Percentiles rank a stretch among this genome's conserved stretches.
Conservation (phyloP, 2,113 vertebrate genomes). For the Cyphomyrus discorhynchus region DNA sequence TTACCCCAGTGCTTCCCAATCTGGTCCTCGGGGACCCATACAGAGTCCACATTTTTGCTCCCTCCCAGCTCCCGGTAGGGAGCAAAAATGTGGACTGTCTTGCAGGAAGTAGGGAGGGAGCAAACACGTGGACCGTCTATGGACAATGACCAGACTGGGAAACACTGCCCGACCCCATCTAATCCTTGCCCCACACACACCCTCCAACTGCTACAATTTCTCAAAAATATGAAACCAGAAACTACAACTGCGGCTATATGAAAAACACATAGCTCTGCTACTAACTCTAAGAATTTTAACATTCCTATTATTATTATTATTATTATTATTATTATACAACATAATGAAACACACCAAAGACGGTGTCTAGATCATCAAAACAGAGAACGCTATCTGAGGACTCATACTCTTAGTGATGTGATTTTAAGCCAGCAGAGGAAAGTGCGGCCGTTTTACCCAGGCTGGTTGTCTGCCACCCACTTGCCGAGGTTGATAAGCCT, state of each 20-base stretch:
- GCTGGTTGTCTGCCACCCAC: slow-evolving; percentile 91
- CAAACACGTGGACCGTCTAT: not conserved
- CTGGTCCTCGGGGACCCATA: not conserved
- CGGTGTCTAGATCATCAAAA: not conserved
- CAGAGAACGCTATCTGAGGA: not conserved
- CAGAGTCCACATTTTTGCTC: not conserved
- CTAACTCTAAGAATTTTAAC: not conserved
- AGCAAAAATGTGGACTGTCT: not conserved
- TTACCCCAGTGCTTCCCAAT: not conserved
- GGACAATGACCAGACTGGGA: not conserved
- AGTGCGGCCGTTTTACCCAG: slow-evolving; percentile 58
- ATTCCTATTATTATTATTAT: not conserved
- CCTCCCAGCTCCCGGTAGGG: not conserved
- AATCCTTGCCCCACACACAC: not conserved
- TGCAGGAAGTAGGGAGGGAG: too few relatives aligned
- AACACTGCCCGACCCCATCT: not conserved
- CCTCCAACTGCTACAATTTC: not conserved
- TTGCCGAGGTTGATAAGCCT: slow-evolving; percentile 81
- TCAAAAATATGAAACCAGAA: not conserved
- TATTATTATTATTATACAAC: not conserved
- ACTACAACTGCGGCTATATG: not conserved
- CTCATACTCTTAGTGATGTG: not conserved
- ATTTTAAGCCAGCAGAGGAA: not conserved
- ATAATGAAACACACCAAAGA: not conserved
- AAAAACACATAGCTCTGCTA: not conserved